Percentiles rank a stretch among this genome's conserved stretches.
Conservation (phyloP, 37 sponge, comb jelly and placozoan genomes). For the Chondrosia reniformis region DNA sequence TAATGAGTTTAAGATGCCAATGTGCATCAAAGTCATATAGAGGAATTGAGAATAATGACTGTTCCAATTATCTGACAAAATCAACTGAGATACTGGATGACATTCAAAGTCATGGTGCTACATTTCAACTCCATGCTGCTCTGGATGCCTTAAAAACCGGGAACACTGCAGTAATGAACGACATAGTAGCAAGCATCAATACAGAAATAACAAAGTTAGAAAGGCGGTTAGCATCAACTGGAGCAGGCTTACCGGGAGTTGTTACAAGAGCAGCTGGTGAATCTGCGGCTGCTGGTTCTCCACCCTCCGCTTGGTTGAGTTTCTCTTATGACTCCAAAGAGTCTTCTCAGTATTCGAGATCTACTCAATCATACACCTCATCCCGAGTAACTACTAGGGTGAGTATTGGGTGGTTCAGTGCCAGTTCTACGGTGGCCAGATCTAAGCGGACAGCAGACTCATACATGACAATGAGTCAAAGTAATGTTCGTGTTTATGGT, state of each 20-base stretch:
- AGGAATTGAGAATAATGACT: too few relatives aligned
- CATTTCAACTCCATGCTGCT: too few relatives aligned
- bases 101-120: too few relatives aligned
- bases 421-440: neutral
- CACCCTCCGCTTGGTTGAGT: constrained; percentile 17
- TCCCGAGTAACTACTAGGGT: neutral
- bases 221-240: neutral
- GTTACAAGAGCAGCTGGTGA: neutral
- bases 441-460: neutral
- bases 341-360: neutral
- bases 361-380: neutral
- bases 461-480: constrained; percentile 19
- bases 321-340: constrained; percentile 40
- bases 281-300: neutral
- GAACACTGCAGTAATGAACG: neutral
- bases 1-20: too few relatives aligned
- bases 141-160: too few relatives aligned
- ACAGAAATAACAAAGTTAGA: neutral
- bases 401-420: neutral
- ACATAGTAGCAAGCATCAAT: neutral
- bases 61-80: too few relatives aligned
- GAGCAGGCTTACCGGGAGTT: neutral
- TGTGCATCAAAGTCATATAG: too few relatives aligned
- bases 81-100: too few relatives aligned
- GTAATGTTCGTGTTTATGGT: constrained; percentile 23